Evolutionary conservation across 2,113 vertebrate species (phyloP), one percentile per base, ranked within the genome.

Genomic region (Chloroceryle aenea): DNA sequence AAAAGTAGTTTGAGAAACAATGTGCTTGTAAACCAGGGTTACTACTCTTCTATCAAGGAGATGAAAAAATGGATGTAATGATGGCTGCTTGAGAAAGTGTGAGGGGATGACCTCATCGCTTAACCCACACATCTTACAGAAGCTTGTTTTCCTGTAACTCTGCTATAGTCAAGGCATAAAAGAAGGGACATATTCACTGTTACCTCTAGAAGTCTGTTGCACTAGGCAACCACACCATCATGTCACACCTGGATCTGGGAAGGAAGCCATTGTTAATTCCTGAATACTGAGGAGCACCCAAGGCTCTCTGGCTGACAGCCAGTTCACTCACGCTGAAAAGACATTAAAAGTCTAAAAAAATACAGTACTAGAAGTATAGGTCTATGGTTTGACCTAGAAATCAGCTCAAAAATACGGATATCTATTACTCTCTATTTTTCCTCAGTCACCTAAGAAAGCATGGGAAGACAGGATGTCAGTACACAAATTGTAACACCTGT

Each of bases 221-320:
- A 90, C 13, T 56, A 47, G 26, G n/a, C 40, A 95, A n/a, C 32
- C 13, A 21, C 0, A 4, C 0, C 0, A 63, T 29, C 1, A 0
- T 50, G 66, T 87, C 61, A 55, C 12, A 30, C 16, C 27, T 47
- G 16, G 30, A 30, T 19, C 19, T 79, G 14, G 61, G 61, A 71
- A 63, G 88, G 48, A 90, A 90, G 38, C 17, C 23, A 20, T 10
- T 12, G 7, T 11, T 84, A 62, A 62, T 18, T 74, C 53, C 34
- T 55, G 12, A 89, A 67, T 4, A 8, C 55, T 26, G 29, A 91
- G 69, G 10, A 85, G 40, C 75, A 92, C n/a, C 6, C 68, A 87
- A 63, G 25, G 32, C 55, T 67, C 17, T 19, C 29, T 80, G 42
- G 15, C 42, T 84, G 40, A 74, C 18, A 47, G 25, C 7, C 55